A percentile compares a stretch with the other conserved stretches of the same genome.
Conservation (phyloP, 1,140 invertebrate species). For the Caenorhabditis briggsae region DNA sequence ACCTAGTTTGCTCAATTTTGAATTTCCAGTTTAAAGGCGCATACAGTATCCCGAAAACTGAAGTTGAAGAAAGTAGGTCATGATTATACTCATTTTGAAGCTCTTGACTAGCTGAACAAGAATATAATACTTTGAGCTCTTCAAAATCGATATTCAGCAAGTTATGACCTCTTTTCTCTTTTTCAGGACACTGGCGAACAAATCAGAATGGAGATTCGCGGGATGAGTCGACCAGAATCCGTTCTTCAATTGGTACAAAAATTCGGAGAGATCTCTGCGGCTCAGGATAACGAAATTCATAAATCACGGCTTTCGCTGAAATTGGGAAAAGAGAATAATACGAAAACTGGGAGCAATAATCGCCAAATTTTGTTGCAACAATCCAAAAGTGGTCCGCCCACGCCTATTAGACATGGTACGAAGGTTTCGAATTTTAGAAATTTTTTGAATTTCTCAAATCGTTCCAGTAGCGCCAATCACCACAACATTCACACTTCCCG, state of each 20-base stretch:
- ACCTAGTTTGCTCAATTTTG: too few relatives aligned
- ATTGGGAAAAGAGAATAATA: conserved; percentile 57
- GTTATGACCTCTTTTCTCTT: neutral
- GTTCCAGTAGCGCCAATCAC: neutral
- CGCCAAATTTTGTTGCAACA: neutral
- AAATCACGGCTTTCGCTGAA: conserved; percentile 41
- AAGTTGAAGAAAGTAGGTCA: too few relatives aligned
- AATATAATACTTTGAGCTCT: neutral
- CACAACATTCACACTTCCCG: conserved; percentile 35
- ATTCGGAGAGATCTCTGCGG: conserved; percentile 62
- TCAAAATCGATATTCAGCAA: neutral
- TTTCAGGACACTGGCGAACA: conserved; percentile 62
- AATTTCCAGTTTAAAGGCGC: too few relatives aligned
- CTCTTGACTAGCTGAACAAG: too few relatives aligned
- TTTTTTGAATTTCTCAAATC: neutral
- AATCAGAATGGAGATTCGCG: conserved; percentile 62
- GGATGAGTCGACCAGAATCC: conserved; percentile 61
- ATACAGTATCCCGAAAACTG: too few relatives aligned
- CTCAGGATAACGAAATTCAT: conserved; percentile 59
- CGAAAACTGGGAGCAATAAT: neutral
- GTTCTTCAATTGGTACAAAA: conserved; percentile 62
- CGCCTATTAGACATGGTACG: conserved; percentile 41
- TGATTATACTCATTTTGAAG: too few relatives aligned
- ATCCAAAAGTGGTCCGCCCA: conserved; percentile 36
- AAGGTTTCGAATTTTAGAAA: neutral